Evolutionary conservation across 1,140 invertebrate species (phyloP), one percentile per base, ranked within the genome.

Genomic region (Hyles euphorbiae): DNA sequence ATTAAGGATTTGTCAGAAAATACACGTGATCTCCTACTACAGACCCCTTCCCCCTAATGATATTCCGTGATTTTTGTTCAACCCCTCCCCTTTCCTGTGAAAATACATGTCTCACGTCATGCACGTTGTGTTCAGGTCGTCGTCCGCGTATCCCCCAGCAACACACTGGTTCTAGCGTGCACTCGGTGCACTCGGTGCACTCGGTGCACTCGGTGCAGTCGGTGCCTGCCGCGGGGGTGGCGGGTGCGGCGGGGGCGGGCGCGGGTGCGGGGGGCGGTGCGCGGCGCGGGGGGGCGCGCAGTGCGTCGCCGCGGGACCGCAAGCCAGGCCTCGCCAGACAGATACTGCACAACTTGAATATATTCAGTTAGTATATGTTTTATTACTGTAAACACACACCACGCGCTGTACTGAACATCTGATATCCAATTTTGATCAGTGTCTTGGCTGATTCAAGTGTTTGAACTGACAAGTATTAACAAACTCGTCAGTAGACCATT

Each of bases 281-380:
- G 43, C 67, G 53, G 43, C 56, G 64, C 36, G 47, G 11, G 36
- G 74, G 72, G 32, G 70, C 74, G 0, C 60, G 78, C 10, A 77
- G 74, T 40, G 74, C 70, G 0, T 80, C 85, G 5, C 82, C 81
- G 0, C 63, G 78, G 32, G 83, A 88, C 9, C 67, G 81, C 48
- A 87, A 88, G 56, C 84, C 93, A 1, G 94, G 94, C 74, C 90
- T 95, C 45, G 93, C 93, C 7, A 87, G 94, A 53, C 93, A 94
- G 65, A 95, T 96, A 73, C 80, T 95, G 60, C 94, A 93, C 72
- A 95, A 95, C 76, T 89, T 95, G 12, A 95, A 95, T 81, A 95
- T 95, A 77, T 96, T 96, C 81, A 91, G 94, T 91, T 87, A 90
- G 87, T 87, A 47, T 52, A 22, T 22, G 22, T 2, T 22, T 22